phyloP scores from a whole-genome alignment of 2,888 invertebrate species.

The Bhutanitis thaidina region DNA sequence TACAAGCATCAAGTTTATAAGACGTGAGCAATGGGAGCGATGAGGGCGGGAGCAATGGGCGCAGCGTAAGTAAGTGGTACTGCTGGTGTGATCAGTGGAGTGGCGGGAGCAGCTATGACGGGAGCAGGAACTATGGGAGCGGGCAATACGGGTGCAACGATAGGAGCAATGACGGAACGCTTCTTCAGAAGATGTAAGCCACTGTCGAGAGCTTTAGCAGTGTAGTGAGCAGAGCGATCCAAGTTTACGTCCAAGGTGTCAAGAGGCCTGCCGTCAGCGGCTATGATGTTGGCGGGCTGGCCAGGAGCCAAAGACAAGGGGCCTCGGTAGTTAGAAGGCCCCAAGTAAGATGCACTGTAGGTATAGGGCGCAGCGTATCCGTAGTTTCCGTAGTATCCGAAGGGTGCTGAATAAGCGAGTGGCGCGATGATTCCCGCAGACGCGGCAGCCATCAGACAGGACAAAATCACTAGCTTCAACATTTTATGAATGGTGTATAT shows the following conservation, averaged over 20 bases:
- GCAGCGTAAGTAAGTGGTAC: slow-evolving; percentile 26
- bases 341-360: slow-evolving; percentile 37
- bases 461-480: slow-evolving; percentile 82
- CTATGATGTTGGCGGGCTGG: slow-evolving; percentile 66
- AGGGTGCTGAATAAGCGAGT: slow-evolving; percentile 26
- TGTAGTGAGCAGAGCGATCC: slow-evolving; percentile 64
- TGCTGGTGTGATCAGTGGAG: slow-evolving; percentile 33
- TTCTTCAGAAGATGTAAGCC: slow-evolving; percentile 50
- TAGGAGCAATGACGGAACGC: slow-evolving; percentile 40
- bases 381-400: slow-evolving; percentile 2
- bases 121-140: slow-evolving; percentile 17
- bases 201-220: slow-evolving; percentile 54
- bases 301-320: slow-evolving; percentile 68
- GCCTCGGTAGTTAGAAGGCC: slow-evolving; percentile 55
- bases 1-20: background rate
- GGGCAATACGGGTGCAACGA: slow-evolving; percentile 28
- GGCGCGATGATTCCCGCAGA: slow-evolving; percentile 51
- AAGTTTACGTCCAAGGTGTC: slow-evolving; percentile 69
- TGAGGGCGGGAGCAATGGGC: slow-evolving; percentile 21
- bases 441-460: slow-evolving; percentile 80
- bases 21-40: slow-evolving; percentile 23
- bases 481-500: slow-evolving; percentile 73
- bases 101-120: slow-evolving; percentile 11
- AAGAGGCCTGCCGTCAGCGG: slow-evolving; percentile 63
- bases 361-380: slow-evolving; percentile 32